phyloP scores from a whole-genome alignment of 2,888 invertebrate species.

The Melanostoma scalare region DNA sequence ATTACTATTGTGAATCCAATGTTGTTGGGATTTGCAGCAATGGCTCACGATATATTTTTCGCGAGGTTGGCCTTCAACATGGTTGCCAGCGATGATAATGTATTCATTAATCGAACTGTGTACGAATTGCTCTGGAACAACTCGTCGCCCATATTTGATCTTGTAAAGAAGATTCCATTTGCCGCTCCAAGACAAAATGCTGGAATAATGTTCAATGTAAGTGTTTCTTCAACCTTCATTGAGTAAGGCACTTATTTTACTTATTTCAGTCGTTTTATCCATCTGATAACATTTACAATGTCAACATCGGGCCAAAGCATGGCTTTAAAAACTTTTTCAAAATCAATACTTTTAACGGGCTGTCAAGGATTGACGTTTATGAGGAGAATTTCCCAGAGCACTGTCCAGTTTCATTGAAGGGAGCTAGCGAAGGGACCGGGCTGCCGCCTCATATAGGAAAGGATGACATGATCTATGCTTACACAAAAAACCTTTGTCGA shows the following conservation, averaged over 20 bases:
- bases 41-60: conserved; percentile 46
- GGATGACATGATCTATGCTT: conserved; percentile 46
- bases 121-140: conserved; percentile 87
- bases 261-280: conserved; percentile 51
- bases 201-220: conserved; percentile 86
- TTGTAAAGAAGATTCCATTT: conserved; percentile 83
- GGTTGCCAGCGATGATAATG: conserved; percentile 47
- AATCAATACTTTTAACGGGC: conserved; percentile 68
- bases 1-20: conserved; percentile 79
- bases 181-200: conserved; percentile 82
- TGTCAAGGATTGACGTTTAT: conserved; percentile 48
- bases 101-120: conserved; percentile 83
- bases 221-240: conserved; percentile 77
- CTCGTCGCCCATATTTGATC: conserved; percentile 84
- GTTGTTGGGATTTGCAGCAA: conserved; percentile 56
- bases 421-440: conserved; percentile 70
- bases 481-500: conserved; percentile 62
- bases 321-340: conserved; percentile 71
- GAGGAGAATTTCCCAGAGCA: conserved; percentile 31
- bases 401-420: conserved; percentile 54
- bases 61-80: conserved; percentile 53
- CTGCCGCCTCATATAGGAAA: conserved; percentile 60
- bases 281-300: conserved; percentile 59
- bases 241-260: not conserved
- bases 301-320: conserved; percentile 66